A percentile compares a stretch with the other conserved stretches of the same genome.
phyloP scores from a whole-genome alignment of 2,888 invertebrate genomes.

The Creontiades dilutus region DNA sequence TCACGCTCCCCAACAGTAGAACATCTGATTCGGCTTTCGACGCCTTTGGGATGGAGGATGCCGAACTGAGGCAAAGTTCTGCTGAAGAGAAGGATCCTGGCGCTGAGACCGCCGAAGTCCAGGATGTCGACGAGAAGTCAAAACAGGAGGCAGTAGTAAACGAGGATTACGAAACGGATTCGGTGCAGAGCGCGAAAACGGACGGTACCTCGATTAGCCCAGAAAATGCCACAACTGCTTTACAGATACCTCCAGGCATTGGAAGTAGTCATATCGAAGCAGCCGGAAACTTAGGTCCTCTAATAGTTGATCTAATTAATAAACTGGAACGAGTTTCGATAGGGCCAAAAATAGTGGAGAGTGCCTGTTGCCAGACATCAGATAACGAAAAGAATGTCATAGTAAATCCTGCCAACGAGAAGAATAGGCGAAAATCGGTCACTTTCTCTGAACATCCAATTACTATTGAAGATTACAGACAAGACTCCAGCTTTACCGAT shows the following conservation, averaged over 20 bases:
- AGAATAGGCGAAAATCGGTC: background rate
- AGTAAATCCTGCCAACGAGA: background rate
- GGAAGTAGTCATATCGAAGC: background rate
- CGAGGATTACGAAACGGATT: background rate
- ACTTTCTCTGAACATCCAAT: background rate
- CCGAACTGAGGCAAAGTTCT: background rate
- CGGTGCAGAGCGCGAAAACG: background rate
- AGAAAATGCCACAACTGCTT: background rate
- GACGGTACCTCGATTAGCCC: background rate
- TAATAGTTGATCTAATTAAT: slow-evolving; percentile 27
- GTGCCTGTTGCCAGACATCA: slow-evolving; percentile 30
- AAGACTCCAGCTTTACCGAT: background rate
- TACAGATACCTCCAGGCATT: background rate
- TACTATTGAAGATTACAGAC: background rate
- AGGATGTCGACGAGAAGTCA: background rate
- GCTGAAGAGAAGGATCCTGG: background rate
- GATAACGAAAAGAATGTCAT: background rate
- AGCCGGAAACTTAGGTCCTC: slow-evolving; percentile 1
- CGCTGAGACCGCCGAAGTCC: background rate
- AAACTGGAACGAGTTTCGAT: slow-evolving; percentile 19
- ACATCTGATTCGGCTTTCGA: background rate
- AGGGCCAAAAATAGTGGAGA: background rate
- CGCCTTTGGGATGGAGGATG: background rate
- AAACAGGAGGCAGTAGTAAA: background rate
- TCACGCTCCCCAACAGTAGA: slow-evolving; percentile 38